These are phyloP conservation scores for Deilephila elpenor DNA, from an alignment of 2,888 invertebrate genomes.

Conservation along the genomic window DNA sequence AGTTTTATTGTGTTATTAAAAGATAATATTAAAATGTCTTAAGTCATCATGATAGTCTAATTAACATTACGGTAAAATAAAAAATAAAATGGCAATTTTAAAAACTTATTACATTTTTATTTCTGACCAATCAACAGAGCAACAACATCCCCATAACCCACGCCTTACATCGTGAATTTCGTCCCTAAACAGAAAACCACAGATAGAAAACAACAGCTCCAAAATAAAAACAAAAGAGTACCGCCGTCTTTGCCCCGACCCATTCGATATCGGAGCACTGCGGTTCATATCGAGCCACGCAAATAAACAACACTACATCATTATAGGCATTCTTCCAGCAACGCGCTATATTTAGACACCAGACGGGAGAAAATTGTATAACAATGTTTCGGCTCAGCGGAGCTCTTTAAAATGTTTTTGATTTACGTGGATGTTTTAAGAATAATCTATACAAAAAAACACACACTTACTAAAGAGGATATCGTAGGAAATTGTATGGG, in stretches of 20 bases:
- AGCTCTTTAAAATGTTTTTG: conserved; percentile 12
- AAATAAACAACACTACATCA: conserved; percentile 63
- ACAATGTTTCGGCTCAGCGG: conserved; percentile 1
- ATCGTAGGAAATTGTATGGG: too few species aligned
- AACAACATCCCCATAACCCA: too few species aligned
- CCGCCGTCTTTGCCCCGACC: conserved; percentile 1
- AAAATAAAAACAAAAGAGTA: neutral
- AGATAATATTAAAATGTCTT: too few species aligned
- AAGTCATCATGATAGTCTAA: too few species aligned
- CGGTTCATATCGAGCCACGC: conserved; percentile 54
- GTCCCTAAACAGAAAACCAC: neutral
- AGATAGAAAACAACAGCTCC: neutral
- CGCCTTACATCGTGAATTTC: neutral
- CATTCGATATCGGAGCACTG: conserved; percentile 11
- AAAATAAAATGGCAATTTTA: too few species aligned
- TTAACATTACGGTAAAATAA: too few species aligned
- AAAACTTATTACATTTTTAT: too few species aligned
- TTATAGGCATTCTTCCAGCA: conserved; percentile 64
- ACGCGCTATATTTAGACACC: conserved; percentile 54
- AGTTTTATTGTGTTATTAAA: too few species aligned
- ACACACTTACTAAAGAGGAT: too few species aligned
- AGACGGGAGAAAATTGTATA: conserved; percentile 18
- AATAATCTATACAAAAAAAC: too few species aligned
- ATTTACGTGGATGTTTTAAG: neutral
- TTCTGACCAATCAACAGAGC: too few species aligned